Percentiles rank a stretch among this genome's conserved stretches.
phyloP scores from a whole-genome alignment of 2,888 invertebrate genomes.

The Pyrgus malvae region DNA sequence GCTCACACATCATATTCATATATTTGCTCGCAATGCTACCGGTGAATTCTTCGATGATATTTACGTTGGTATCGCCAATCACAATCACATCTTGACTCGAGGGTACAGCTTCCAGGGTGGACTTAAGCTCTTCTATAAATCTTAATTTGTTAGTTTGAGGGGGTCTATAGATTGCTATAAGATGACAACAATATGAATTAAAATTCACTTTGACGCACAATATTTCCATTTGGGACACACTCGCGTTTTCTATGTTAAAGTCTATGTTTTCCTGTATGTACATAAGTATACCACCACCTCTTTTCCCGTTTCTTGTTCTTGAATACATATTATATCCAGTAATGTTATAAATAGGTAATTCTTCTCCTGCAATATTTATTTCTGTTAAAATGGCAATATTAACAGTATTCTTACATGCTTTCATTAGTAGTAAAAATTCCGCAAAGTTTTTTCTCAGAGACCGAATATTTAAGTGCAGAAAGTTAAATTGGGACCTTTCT shows the following conservation, averaged over 20 bases:
- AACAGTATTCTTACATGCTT: neutral
- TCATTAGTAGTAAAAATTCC: neutral
- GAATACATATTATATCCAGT: neutral
- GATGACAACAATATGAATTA: neutral
- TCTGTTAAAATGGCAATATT: neutral
- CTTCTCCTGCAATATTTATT: neutral
- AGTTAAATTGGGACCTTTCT: neutral
- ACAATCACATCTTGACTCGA: neutral
- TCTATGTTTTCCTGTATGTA: neutral
- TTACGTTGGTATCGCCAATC: conserved; percentile 2
- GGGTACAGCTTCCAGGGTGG: neutral
- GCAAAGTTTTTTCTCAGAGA: neutral
- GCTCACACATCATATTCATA: conserved; percentile 6
- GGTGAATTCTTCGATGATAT: neutral
- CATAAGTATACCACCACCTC: neutral
- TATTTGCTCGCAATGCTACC: neutral
- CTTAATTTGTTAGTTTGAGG: neutral
- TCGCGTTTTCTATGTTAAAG: neutral
- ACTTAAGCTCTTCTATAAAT: neutral
- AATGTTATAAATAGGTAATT: neutral
- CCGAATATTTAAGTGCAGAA: neutral
- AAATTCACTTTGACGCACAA: neutral
- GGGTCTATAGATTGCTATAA: neutral
- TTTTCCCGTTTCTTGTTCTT: neutral
- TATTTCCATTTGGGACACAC: neutral